Conservation (phyloP, 92 coral and sea anemone genomes). For the Heliopora coerulea region DNA sequence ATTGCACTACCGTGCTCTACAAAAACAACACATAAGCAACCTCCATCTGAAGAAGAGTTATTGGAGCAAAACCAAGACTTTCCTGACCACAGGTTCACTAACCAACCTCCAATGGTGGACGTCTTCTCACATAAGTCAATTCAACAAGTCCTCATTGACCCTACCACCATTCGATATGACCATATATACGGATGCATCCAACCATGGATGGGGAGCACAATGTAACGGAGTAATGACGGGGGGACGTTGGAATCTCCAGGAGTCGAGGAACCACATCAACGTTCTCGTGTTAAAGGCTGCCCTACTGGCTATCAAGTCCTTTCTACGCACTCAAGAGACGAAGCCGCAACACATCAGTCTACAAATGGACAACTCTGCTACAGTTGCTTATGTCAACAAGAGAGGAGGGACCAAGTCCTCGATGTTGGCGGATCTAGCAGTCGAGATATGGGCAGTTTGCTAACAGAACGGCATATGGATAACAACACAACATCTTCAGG, state of each 20-base stretch:
- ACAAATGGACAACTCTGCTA: conserved; percentile 20
- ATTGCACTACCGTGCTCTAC: conserved; percentile 27
- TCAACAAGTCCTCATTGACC: conserved; percentile 12
- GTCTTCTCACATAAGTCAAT: conserved; percentile 12
- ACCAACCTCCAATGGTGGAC: conserved; percentile 32
- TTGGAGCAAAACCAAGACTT: neutral
- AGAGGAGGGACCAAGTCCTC: conserved; percentile 17
- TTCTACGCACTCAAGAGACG: neutral
- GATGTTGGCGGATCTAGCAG: too few species aligned
- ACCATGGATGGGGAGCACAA: conserved; percentile 29
- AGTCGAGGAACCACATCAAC: conserved; percentile 35
- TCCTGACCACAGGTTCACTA: neutral
- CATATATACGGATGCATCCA: conserved; percentile 26
- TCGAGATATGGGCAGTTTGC: too few species aligned
- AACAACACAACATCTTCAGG: too few species aligned
- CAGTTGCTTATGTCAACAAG: conserved; percentile 26
- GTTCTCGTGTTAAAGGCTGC: conserved; percentile 30
- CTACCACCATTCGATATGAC: conserved; percentile 35
- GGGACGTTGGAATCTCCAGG: conserved; percentile 36
- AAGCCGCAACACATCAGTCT: conserved; percentile 9
- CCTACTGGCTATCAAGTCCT: conserved; percentile 33
- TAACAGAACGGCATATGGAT: too few species aligned
- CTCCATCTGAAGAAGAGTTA: conserved; percentile 2
- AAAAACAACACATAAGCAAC: conserved; percentile 15
- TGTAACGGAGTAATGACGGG: conserved; percentile 29